Evolutionary conservation across 2,797 vertebrate species (phyloP), one percentile per base, ranked within the genome.

Genomic region (Sardinella longiceps): DNA sequence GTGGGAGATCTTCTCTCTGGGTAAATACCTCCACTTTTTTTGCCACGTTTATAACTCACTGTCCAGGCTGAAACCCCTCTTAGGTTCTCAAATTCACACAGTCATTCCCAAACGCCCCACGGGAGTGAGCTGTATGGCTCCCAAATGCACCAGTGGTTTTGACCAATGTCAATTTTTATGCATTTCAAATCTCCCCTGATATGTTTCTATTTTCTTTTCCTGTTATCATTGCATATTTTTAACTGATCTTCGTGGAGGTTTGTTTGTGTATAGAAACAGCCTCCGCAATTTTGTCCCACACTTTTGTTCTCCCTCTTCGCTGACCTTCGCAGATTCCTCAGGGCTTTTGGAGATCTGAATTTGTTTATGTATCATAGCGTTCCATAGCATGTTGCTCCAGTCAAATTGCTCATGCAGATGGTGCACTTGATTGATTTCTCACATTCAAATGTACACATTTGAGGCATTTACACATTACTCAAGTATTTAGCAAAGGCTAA

Each of bases 1-100:
- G 87, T 98, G 97, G 97, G 97, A 99, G 91, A 99, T 98, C 92
- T 98, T 99, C 92, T 98, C 97, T 90, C 92, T 98, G 84, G 97
- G 97, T 98, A 94, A 96, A 95, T 92, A 83, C 12, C 50, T 80
- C 20, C 15, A 1, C 85, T 85, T 80, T 60, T 60, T 80, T 15
- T 84, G 56, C 30, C 48, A 51, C 66, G 23, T 60, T 60, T 80
- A 80, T n/a, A 81, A 81, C 60, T 37, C 12, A 50, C 77, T 37
- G 20, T 37, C 43, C n/a, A n/a, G n/a, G n/a, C 43, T 88, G 30
- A 46, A 77, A 43, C 70, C 37, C 37, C 28, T 39, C 37, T 25
- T 9, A 9, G 37, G 70, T 9, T 77, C 37, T 43, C 70, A 39
- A 43, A 23, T 77, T 77, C 70, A 43, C 70, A 77, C 70, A 77